A percentile compares a stretch with the other conserved stretches of the same genome.
Conservation (phyloP, 53 echinoderm and acorn worm genomes). For the Echinarachnius parma region DNA sequence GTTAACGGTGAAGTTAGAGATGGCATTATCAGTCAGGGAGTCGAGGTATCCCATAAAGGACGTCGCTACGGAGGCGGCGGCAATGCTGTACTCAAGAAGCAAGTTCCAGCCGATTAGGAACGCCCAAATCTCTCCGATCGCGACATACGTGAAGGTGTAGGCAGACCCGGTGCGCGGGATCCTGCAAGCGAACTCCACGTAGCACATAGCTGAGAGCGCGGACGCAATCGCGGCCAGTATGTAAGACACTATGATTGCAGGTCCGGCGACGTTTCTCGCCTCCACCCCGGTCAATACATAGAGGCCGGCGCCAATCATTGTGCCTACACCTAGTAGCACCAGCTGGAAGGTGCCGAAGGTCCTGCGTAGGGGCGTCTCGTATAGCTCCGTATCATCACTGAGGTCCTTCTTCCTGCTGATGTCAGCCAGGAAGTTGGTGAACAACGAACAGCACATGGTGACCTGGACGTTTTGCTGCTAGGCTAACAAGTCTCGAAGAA, state of each 20-base stretch:
- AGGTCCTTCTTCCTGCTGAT: slow-evolving; percentile 26
- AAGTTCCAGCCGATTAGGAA: slow-evolving; percentile 86
- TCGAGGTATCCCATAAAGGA: slow-evolving; percentile 79
- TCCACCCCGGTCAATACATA: slow-evolving; percentile 76
- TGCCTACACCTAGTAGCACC: slow-evolving; percentile 58
- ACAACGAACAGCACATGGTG: too few relatives aligned
- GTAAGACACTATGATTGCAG: slow-evolving; percentile 69
- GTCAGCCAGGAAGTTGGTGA: too few relatives aligned
- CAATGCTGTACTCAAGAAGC: slow-evolving; percentile 69
- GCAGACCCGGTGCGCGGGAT: slow-evolving; percentile 80
- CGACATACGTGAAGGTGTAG: slow-evolving; percentile 71
- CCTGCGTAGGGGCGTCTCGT: slow-evolving; percentile 50
- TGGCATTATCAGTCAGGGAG: slow-evolving; percentile 43
- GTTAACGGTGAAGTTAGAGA: slow-evolving; percentile 63
- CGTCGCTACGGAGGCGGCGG: slow-evolving; percentile 61
- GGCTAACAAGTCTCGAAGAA: too few relatives aligned
- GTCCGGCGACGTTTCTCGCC: slow-evolving; percentile 71
- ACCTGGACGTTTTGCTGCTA: too few relatives aligned
- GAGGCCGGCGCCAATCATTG: slow-evolving; percentile 75
- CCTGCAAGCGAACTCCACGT: slow-evolving; percentile 70
- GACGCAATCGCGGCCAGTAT: slow-evolving; percentile 64
- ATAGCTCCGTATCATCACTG: neutral
- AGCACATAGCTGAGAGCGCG: slow-evolving; percentile 63
- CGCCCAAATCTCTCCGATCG: slow-evolving; percentile 74
- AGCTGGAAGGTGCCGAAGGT: slow-evolving; percentile 68